phyloP scores from a whole-genome alignment of 2,888 invertebrate genomes.

The Gastrophysa polygoni region DNA sequence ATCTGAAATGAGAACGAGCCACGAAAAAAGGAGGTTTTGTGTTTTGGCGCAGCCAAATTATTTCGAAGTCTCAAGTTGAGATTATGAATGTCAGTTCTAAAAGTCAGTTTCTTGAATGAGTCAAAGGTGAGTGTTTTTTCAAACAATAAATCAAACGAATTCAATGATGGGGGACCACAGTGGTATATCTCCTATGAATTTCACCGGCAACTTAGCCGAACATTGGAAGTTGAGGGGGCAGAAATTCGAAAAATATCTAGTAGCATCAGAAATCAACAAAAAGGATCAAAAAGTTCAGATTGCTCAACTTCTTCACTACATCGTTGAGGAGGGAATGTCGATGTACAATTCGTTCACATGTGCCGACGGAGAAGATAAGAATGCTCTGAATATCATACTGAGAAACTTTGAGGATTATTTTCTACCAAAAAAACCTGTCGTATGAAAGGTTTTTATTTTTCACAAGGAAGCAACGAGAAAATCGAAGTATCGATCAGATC shows the following conservation, averaged over 20 bases:
- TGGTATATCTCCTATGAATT: constrained; percentile 7
- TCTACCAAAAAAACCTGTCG: not conserved
- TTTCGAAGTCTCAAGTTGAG: no score
- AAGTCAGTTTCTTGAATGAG: no score
- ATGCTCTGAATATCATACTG: not conserved
- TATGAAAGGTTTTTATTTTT: not conserved
- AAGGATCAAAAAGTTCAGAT: not conserved
- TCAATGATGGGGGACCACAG: not conserved
- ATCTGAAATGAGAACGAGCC: no score
- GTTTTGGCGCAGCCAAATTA: no score
- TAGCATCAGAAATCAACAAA: not conserved
- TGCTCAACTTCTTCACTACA: not conserved
- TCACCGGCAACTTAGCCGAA: constrained; percentile 9
- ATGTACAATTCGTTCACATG: not conserved
- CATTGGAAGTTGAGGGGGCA: constrained; percentile 13
- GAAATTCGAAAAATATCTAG: constrained; percentile 15
- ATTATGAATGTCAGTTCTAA: no score
- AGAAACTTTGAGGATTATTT: not conserved
- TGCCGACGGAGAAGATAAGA: not conserved
- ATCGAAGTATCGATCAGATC: not conserved
- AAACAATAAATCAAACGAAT: no score
- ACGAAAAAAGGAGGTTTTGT: no score
- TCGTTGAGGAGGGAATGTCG: not conserved
- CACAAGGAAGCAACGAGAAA: not conserved
- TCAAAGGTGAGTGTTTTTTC: no score